A percentile compares a stretch with the other conserved stretches of the same genome.
phyloP scores from a whole-genome alignment of 2,113 vertebrate genomes.

The Suncus etruscus region DNA sequence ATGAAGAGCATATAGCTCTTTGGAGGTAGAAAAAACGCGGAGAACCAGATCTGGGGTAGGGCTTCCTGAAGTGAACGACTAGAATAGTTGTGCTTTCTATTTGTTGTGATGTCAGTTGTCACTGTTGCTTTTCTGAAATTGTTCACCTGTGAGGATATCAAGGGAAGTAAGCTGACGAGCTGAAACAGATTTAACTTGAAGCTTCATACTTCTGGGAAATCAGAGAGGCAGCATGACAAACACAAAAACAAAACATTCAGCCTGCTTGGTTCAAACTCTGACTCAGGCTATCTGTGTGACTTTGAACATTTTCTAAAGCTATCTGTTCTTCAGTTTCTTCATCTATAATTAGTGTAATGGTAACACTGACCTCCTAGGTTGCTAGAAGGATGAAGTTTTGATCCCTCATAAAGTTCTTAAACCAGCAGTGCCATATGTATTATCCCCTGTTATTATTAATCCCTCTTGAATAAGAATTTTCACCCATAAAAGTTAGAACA shows the following conservation, averaged over 20 bases:
- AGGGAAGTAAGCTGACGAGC: background rate
- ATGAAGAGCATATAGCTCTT: background rate
- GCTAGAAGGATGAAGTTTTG: background rate
- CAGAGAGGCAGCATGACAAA: background rate
- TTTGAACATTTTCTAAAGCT: constrained; percentile 5
- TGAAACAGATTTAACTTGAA: background rate
- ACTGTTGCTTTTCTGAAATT: background rate
- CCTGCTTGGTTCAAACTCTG: background rate
- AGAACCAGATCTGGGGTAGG: background rate
- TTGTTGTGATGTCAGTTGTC: background rate
- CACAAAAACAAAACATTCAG: background rate
- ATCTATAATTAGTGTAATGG: background rate
- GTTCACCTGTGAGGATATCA: background rate
- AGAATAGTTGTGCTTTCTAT: background rate
- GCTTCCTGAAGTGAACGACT: background rate
- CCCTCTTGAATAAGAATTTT: constrained; percentile 3
- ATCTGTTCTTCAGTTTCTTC: constrained; percentile 20
- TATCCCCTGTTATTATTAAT: background rate
- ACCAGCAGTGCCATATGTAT: background rate
- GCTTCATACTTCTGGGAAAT: background rate
- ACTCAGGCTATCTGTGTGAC: background rate
- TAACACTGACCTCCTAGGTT: background rate
- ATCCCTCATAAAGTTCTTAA: background rate
- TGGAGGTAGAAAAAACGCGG: background rate
- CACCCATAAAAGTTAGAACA: constrained; percentile 34